phyloP scores from a whole-genome alignment of 2,888 invertebrate genomes.

The Aphrophora alni region DNA sequence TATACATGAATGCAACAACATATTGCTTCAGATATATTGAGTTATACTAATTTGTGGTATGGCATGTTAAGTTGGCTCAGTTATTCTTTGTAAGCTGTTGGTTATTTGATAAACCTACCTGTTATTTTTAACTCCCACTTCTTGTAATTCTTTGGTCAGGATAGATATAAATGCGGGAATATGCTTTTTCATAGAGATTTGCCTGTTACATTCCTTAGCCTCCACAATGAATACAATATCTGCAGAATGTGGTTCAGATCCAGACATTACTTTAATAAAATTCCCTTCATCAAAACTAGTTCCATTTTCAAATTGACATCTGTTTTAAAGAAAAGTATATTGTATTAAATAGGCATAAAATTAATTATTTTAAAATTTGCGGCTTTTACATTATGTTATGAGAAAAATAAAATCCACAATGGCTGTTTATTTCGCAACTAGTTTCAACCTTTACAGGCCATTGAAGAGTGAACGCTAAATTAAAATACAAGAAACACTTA shows the following conservation, averaged over 20 bases:
- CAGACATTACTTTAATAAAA: conserved; percentile 68
- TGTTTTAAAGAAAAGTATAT: conserved; percentile 53
- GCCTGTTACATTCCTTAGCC: conserved; percentile 81
- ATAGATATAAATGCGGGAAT: conserved; percentile 71
- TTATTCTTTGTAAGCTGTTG: too few species aligned
- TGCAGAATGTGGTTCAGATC: conserved; percentile 68
- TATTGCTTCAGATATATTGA: too few species aligned
- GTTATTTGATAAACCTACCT: conserved; percentile 63
- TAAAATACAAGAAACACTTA: too few species aligned
- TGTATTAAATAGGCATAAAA: conserved; percentile 16
- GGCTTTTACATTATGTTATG: too few species aligned
- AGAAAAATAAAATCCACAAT: too few species aligned
- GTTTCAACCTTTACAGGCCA: too few species aligned
- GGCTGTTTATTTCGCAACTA: too few species aligned
- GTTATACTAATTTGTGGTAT: too few species aligned
- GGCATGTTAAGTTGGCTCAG: too few species aligned
- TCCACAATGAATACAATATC: conserved; percentile 92
- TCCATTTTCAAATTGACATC: conserved; percentile 74
- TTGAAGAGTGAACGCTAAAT: too few species aligned
- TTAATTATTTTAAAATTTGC: background rate
- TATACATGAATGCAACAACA: too few species aligned
- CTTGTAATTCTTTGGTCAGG: conserved; percentile 72
- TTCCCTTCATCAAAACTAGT: conserved; percentile 76
- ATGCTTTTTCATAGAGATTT: conserved; percentile 69
- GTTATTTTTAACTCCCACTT: conserved; percentile 69